phyloP scores from a whole-genome alignment of 2,113 vertebrate genomes.

The Alosa alosa region DNA sequence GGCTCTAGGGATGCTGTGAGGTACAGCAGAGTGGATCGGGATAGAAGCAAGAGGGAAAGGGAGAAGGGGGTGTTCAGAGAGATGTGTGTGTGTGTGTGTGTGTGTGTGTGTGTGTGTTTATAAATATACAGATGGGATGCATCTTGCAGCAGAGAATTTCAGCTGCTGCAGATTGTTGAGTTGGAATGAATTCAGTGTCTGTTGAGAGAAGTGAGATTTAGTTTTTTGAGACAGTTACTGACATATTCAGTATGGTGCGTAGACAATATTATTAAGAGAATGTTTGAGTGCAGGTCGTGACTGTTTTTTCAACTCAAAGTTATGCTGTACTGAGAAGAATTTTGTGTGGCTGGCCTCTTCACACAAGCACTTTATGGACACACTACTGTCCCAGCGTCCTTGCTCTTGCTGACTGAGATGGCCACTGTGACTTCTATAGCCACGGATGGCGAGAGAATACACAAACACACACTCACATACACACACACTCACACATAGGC shows the following conservation, averaged over 20 bases:
- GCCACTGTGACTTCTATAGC: neutral
- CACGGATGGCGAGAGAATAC: neutral
- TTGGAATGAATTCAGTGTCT: neutral
- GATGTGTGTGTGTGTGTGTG: neutral
- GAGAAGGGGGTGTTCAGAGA: neutral
- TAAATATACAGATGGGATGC: conserved; percentile 13
- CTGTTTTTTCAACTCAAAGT: neutral
- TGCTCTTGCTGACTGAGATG: neutral
- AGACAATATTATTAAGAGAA: neutral
- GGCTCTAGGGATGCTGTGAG: neutral
- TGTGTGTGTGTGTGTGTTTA: neutral
- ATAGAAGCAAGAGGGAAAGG: neutral
- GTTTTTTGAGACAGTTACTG: neutral
- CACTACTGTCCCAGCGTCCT: neutral
- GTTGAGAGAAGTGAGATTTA: neutral
- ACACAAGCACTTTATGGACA: neutral
- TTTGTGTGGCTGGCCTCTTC: neutral
- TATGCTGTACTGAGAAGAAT: neutral
- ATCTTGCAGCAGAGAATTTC: conserved; percentile 12
- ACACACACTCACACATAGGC: neutral
- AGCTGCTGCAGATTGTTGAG: neutral
- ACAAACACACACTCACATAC: neutral
- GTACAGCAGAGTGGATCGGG: neutral
- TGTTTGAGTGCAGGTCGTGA: neutral
- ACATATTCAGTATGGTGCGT: neutral